phyloP scores from a whole-genome alignment of 2,113 vertebrate genomes.

The Xenopus laevis region DNA sequence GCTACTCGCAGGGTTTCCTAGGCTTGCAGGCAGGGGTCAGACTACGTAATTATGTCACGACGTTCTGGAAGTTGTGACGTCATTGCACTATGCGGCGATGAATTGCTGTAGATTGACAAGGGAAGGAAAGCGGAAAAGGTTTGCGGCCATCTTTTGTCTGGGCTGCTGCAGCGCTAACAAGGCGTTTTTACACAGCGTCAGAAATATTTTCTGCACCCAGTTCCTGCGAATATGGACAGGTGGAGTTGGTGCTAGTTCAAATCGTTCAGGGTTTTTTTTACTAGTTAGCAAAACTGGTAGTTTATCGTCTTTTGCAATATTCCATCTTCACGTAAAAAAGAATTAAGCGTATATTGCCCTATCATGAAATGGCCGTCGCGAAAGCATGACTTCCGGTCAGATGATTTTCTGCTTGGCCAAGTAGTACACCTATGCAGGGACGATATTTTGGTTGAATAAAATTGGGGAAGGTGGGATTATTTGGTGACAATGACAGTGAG shows the following conservation, averaged over 20 bases:
- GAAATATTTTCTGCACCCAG: no score
- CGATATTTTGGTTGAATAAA: no score
- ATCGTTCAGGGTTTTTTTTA: no score
- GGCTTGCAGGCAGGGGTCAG: conserved; percentile 65
- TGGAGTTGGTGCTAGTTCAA: no score
- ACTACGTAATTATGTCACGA: conserved; percentile 52
- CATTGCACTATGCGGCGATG: neutral
- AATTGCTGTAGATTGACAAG: neutral
- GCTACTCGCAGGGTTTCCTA: conserved; percentile 73
- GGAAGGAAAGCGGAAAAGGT: neutral
- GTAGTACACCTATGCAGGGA: no score
- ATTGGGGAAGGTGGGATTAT: no score
- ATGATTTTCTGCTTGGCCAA: neutral
- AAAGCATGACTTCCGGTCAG: conserved; percentile 15
- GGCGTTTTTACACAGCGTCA: no score
- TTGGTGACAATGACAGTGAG: no score
- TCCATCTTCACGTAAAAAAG: no score
- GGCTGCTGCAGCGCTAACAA: neutral
- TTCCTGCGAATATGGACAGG: no score
- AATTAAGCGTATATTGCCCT: neutral
- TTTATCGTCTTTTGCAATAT: no score
- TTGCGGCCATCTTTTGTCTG: conserved; percentile 16
- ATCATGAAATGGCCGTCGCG: neutral
- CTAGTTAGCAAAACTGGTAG: no score
- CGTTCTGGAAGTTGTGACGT: conserved; percentile 20